These are phyloP conservation scores for Mycteria americana DNA, from an alignment of 2,797 vertebrate genomes.

Conservation along the genomic window DNA sequence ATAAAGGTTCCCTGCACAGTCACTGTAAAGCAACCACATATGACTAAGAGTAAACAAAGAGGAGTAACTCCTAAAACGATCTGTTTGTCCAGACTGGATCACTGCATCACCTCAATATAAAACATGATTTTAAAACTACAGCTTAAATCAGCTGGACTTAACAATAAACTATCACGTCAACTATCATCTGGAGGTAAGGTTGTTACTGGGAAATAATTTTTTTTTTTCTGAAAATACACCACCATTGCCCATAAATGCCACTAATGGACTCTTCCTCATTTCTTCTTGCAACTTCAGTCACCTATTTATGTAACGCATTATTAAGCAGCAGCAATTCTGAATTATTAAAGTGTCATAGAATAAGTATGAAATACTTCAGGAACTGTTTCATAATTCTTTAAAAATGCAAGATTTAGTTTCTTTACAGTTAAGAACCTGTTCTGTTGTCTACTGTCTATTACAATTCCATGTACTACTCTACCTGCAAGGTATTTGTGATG, in stretches of 20 bases:
- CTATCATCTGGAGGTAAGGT: background rate
- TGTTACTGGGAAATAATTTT: background rate
- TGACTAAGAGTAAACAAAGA: constrained; percentile 21
- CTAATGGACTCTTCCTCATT: constrained; percentile 48
- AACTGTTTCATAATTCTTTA: background rate
- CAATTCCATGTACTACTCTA: background rate
- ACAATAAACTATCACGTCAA: background rate
- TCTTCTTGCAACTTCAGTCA: constrained; percentile 26
- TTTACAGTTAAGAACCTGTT: background rate
- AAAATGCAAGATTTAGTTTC: constrained; percentile 10
- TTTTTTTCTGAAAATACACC: too few relatives aligned
- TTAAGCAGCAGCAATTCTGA: background rate
- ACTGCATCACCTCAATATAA: background rate
- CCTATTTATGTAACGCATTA: background rate
- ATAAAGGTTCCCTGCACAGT: background rate
- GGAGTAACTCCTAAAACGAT: background rate
- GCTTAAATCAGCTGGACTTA: background rate
- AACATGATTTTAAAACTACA: background rate
- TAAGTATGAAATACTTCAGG: constrained; percentile 15
- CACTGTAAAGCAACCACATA: background rate
- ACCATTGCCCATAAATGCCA: background rate
- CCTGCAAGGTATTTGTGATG: background rate
- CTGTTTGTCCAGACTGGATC: background rate
- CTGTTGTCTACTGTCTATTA: background rate
- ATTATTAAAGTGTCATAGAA: background rate